A percentile compares a stretch with the other conserved stretches of the same genome.
These are phyloP conservation scores for Onthophagus sagittarius DNA, from an alignment of 2,888 invertebrate species.

Conservation along the genomic window DNA sequence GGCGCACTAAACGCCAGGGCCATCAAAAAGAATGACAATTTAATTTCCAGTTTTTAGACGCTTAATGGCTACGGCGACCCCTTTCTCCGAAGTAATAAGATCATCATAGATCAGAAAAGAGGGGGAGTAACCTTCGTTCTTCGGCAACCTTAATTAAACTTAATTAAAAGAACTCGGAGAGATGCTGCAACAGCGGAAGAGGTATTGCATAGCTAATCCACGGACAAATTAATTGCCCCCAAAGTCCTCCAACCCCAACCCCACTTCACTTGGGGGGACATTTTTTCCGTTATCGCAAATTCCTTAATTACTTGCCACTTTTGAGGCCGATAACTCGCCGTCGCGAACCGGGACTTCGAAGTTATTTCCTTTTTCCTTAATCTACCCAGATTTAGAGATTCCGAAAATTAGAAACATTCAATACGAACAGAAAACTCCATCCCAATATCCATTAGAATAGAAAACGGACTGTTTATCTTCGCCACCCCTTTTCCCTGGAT, in stretches of 20 bases:
- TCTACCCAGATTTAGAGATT: not conserved
- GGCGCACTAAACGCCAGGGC: constrained; percentile 28
- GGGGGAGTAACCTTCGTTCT: constrained; percentile 45
- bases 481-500: not conserved
- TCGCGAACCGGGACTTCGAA: not conserved
- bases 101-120: constrained; percentile 39
- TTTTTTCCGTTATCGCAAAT: not conserved
- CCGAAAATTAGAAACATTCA: not conserved
- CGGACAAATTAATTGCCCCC: constrained; percentile 51
- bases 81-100: constrained; percentile 38
- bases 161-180: constrained; percentile 50
- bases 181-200: constrained; percentile 25
- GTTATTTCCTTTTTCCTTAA: not conserved
- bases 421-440: not conserved
- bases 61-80: constrained; percentile 31
- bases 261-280: not conserved
- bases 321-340: not conserved
- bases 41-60: constrained; percentile 35
- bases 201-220: constrained; percentile 47
- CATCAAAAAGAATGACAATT: constrained; percentile 41
- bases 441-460: constrained; percentile 12
- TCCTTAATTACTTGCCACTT: not conserved
- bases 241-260: no score
- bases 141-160: constrained; percentile 53
- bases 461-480: constrained; percentile 9